Evolutionary conservation across 2,113 vertebrate species (phyloP).

Genomic region (Amphilophus citrinellus): DNA sequence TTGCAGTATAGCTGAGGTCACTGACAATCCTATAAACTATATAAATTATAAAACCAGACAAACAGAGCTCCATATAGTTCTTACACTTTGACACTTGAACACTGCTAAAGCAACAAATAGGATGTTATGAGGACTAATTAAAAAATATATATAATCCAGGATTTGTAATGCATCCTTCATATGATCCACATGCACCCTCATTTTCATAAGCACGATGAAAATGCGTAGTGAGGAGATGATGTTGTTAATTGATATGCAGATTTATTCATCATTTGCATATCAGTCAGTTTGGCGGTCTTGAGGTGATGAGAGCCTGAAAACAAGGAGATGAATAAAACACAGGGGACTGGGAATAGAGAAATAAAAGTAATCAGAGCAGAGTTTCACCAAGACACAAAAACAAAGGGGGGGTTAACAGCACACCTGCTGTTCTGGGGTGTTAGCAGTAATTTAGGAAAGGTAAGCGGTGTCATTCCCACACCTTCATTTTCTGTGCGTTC

Average conservation of each 20-base stretch:
- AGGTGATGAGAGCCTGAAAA: constrained; percentile 8
- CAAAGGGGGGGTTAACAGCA: constrained; percentile 18
- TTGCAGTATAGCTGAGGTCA: background rate
- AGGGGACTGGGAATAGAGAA: background rate
- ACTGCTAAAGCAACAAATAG: background rate
- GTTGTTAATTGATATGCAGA: constrained; percentile 15
- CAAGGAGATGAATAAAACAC: background rate
- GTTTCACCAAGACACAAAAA: background rate
- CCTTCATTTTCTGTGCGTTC: background rate
- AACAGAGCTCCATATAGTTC: background rate
- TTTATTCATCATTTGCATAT: constrained; percentile 45
- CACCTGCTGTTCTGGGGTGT: constrained; percentile 43
- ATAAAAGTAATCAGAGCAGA: background rate
- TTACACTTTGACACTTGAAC: background rate
- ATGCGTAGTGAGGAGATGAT: background rate
- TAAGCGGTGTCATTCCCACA: constrained; percentile 11
- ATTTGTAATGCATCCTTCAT: background rate
- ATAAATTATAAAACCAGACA: background rate
- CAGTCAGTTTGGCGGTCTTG: background rate
- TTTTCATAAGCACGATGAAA: background rate
- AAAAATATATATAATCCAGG: no score
- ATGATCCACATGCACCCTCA: background rate
- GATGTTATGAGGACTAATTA: background rate
- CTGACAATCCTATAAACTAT: background rate
- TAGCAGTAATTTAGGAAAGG: constrained; percentile 10